phyloP scores from a whole-genome alignment of 1,140 invertebrate species.

The Brachionus rubens region DNA sequence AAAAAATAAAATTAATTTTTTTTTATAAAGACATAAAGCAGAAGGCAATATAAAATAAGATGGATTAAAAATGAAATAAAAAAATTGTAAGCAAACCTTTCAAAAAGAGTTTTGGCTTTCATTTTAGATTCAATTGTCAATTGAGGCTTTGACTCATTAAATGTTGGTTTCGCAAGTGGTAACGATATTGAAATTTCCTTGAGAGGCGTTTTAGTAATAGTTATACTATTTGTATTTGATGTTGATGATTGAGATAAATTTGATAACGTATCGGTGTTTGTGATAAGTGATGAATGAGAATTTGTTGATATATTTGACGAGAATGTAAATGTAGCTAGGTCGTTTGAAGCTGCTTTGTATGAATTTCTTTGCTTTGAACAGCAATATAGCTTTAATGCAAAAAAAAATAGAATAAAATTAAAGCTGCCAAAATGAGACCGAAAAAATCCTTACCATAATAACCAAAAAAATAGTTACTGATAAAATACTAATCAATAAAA shows the following conservation, averaged over 20 bases:
- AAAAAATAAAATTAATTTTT: neutral
- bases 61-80: neutral
- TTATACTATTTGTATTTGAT: neutral
- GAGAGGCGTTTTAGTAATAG: neutral
- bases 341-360: slow-evolving; percentile 7
- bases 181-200: slow-evolving; percentile 42
- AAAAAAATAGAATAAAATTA: neutral
- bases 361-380: slow-evolving; percentile 25
- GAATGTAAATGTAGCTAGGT: slow-evolving; percentile 12
- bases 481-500: slow-evolving; percentile 6
- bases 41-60: neutral
- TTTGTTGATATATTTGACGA: slow-evolving; percentile 26
- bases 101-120: slow-evolving; percentile 35
- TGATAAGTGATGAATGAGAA: slow-evolving; percentile 37
- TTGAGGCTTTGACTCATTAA: slow-evolving; percentile 40
- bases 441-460: slow-evolving; percentile 4
- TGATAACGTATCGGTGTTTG: slow-evolving; percentile 22
- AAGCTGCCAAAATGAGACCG: neutral
- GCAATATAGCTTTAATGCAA: slow-evolving; percentile 5
- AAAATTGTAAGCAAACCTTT: slow-evolving; percentile 7
- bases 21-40: neutral
- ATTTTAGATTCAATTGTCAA: slow-evolving; percentile 35
- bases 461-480: neutral
- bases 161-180: slow-evolving; percentile 22
- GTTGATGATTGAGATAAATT: neutral